phyloP scores from a whole-genome alignment of 2,113 vertebrate species.

The Xerus inauris region DNA sequence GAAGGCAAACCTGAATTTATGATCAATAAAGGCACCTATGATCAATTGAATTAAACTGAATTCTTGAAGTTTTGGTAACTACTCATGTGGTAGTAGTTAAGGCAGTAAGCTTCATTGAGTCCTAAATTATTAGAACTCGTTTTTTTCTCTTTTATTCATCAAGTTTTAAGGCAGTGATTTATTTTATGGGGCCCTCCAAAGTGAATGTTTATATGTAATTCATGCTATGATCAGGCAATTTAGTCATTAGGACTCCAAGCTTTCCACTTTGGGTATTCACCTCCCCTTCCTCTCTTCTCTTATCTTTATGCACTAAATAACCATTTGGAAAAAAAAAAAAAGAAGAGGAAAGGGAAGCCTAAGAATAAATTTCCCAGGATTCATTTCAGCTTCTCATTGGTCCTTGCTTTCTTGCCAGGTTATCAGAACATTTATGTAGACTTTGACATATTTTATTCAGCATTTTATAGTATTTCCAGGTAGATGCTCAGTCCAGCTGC shows the following conservation, averaged over 20 bases:
- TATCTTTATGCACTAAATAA: background rate
- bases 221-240: background rate
- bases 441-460: background rate
- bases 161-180: background rate
- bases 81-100: background rate
- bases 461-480: background rate
- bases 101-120: background rate
- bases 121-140: background rate
- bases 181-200: background rate
- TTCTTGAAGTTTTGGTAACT: slow-evolving; percentile 11
- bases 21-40: background rate
- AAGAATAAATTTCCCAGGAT: background rate
- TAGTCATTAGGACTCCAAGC: background rate
- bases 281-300: background rate
- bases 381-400: background rate
- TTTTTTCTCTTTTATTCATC: background rate
- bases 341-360: too few species aligned
- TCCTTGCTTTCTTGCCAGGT: background rate
- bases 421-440: background rate
- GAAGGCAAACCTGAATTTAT: background rate
- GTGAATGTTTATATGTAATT: background rate
- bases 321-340: background rate
- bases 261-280: background rate
- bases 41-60: background rate
- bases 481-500: background rate